Evolutionary conservation across 2,113 vertebrate species (phyloP).

Genomic region (Clupea harengus): DNA sequence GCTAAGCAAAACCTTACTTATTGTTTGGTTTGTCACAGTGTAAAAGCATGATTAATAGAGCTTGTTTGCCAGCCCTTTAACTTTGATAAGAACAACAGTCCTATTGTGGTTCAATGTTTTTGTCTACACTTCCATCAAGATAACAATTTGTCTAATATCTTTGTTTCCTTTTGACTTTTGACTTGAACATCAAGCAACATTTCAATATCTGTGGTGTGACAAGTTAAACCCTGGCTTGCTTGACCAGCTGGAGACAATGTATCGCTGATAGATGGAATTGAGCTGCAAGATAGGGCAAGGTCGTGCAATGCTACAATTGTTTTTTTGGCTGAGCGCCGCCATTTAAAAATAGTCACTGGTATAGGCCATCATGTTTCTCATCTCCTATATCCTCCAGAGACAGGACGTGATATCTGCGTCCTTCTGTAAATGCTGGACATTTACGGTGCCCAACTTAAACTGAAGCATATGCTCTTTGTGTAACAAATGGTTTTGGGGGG

Average conservation of each 20-base stretch:
- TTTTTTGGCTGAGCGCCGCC: background rate
- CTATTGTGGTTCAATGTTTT: background rate
- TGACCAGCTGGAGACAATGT: background rate
- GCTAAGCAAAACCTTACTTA: background rate
- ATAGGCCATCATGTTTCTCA: slow-evolving; percentile 15
- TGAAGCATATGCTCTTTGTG: background rate
- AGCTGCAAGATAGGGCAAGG: background rate
- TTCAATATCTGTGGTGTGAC: background rate
- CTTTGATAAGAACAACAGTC: background rate
- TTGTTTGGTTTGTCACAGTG: background rate
- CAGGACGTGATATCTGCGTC: background rate
- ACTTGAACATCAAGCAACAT: background rate
- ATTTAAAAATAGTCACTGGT: slow-evolving; percentile 18
- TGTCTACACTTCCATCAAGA: background rate
- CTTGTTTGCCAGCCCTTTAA: background rate
- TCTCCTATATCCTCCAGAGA: background rate
- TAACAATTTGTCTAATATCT: background rate
- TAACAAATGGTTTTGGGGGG: background rate
- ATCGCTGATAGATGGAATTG: background rate
- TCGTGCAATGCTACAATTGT: background rate
- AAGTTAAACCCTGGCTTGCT: background rate
- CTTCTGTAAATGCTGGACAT: too few species aligned
- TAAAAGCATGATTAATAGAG: background rate
- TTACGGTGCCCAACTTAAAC: background rate
- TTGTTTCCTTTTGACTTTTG: background rate